These are phyloP conservation scores for Aspidapion aeneum DNA, from an alignment of 2,888 invertebrate genomes.

Conservation along the genomic window DNA sequence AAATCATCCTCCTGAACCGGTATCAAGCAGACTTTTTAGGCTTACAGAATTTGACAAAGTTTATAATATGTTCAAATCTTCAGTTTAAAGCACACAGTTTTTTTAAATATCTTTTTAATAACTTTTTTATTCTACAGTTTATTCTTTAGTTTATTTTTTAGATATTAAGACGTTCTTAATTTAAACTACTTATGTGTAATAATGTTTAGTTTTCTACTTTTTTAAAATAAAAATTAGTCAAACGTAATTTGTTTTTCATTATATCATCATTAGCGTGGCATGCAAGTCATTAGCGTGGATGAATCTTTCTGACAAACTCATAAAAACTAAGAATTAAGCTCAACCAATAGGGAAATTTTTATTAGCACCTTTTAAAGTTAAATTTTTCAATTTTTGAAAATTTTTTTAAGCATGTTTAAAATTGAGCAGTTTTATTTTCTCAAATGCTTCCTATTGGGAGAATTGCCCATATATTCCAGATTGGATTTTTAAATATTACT, in stretches of 20 bases:
- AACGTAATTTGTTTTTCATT: neutral
- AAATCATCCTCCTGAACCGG: neutral
- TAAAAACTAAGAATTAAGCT: neutral
- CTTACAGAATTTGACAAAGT: neutral
- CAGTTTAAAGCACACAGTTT: neutral
- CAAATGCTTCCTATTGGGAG: neutral
- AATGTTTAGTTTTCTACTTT: neutral
- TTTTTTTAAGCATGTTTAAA: neutral
- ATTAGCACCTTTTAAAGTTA: neutral
- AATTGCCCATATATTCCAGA: neutral
- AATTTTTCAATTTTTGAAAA: neutral
- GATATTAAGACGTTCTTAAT: neutral
- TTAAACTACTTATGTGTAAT: neutral
- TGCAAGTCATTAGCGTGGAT: neutral
- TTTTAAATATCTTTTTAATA: neutral
- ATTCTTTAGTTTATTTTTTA: too few species aligned
- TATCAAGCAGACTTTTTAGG: neutral
- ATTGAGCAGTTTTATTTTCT: neutral
- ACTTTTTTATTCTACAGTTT: too few species aligned
- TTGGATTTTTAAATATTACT: too few species aligned
- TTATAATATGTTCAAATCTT: neutral
- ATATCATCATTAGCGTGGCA: neutral
- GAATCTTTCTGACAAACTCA: too few species aligned
- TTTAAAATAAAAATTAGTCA: neutral
- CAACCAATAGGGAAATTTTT: neutral